phyloP scores from a whole-genome alignment of 2,113 vertebrate genomes.

The Girardinichthys multiradiatus region DNA sequence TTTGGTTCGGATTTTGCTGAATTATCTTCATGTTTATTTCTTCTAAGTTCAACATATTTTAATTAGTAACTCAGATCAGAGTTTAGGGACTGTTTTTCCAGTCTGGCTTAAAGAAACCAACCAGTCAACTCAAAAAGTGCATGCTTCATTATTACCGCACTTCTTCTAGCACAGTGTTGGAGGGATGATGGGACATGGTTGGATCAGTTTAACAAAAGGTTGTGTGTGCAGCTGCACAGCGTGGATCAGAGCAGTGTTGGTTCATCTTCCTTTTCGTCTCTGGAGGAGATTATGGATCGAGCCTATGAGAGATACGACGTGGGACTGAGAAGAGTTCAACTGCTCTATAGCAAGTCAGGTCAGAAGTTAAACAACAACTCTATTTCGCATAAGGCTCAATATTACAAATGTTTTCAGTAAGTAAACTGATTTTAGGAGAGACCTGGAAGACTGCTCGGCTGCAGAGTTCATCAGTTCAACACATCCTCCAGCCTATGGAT shows the following conservation, averaged over 20 bases:
- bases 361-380: conserved; percentile 4
- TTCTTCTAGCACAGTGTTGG: neutral
- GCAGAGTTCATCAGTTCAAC: conserved; percentile 85
- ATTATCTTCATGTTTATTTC: neutral
- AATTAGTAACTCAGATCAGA: neutral
- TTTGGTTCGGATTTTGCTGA: neutral
- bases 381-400: neutral
- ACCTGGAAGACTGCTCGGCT: conserved; percentile 88
- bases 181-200: too few species aligned
- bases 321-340: conserved; percentile 89
- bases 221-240: conserved; percentile 84
- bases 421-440: conserved; percentile 78
- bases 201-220: neutral
- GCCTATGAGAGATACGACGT: conserved; percentile 94
- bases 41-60: neutral
- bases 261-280: conserved; percentile 81
- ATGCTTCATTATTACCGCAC: neutral
- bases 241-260: conserved; percentile 78
- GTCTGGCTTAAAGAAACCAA: too few species aligned
- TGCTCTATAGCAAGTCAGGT: conserved; percentile 94
- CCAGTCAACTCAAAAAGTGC: too few species aligned
- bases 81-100: too few species aligned
- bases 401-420: neutral
- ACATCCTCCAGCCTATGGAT: conserved; percentile 93
- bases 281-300: conserved; percentile 97